Conservation (phyloP, 2,888 invertebrate genomes). For the Rhingia rostrata region DNA sequence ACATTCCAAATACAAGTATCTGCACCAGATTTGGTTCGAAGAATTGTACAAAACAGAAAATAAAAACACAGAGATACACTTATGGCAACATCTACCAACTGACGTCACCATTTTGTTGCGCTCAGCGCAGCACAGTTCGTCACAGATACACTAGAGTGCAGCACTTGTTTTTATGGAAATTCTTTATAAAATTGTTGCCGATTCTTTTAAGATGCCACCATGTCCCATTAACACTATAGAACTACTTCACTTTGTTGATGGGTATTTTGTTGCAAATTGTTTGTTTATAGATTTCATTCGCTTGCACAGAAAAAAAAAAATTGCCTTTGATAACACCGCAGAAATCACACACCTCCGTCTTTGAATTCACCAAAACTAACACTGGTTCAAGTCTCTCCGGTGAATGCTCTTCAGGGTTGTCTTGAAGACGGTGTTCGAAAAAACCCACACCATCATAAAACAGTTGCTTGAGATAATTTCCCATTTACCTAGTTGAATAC, state of each 20-base stretch:
- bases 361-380: slow-evolving; percentile 64
- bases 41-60: neutral
- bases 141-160: slow-evolving; percentile 60
- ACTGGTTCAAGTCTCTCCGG: slow-evolving; percentile 67
- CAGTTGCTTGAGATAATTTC: slow-evolving; percentile 30
- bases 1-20: neutral
- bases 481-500: slow-evolving; percentile 61
- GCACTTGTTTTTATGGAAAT: slow-evolving; percentile 4
- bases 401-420: slow-evolving; percentile 30
- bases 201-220: neutral
- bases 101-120: slow-evolving; percentile 74
- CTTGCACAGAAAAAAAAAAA: neutral
- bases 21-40: slow-evolving; percentile 15
- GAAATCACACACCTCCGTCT: slow-evolving; percentile 61
- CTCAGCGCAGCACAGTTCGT: slow-evolving; percentile 55
- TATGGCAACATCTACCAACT: slow-evolving; percentile 60
- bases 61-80: slow-evolving; percentile 11
- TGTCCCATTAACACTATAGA: neutral
- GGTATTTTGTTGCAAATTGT: slow-evolving; percentile 8
- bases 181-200: neutral
- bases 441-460: neutral
- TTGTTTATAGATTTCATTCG: slow-evolving; percentile 18
- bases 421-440: slow-evolving; percentile 64
- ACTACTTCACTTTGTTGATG: slow-evolving; percentile 5
- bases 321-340: slow-evolving; percentile 52